Evolutionary conservation across 2,888 invertebrate species (phyloP).

Genomic region (Heliconius erato): DNA sequence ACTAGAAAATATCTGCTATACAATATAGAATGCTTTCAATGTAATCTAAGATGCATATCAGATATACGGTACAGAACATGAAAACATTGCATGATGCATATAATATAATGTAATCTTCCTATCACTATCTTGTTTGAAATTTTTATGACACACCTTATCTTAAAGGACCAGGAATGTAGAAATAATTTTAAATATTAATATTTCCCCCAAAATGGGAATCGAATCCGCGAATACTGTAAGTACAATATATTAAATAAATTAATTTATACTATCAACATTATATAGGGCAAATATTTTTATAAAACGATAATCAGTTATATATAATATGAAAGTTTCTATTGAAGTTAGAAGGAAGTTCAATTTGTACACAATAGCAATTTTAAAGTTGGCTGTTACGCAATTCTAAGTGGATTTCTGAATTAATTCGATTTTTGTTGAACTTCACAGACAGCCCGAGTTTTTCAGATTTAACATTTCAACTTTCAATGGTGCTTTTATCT

Average conservation of each 20-base stretch:
- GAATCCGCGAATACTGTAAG: neutral
- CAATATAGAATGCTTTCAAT: too few relatives aligned
- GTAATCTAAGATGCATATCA: too few relatives aligned
- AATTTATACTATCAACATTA: neutral
- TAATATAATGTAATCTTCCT: neutral
- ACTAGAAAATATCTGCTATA: too few relatives aligned
- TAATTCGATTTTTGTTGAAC: conserved; percentile 77
- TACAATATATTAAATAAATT: too few relatives aligned
- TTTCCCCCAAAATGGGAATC: neutral
- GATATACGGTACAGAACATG: too few relatives aligned
- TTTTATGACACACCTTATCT: neutral
- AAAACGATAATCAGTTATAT: conserved; percentile 58
- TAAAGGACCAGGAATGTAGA: neutral
- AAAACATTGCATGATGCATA: neutral
- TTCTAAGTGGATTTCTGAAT: conserved; percentile 76
- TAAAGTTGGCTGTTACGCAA: conserved; percentile 72
- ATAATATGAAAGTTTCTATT: conserved; percentile 64
- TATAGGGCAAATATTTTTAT: neutral
- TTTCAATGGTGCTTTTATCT: conserved; percentile 62
- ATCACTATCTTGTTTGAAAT: too few relatives aligned
- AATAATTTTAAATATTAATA: neutral
- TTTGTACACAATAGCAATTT: conserved; percentile 77
- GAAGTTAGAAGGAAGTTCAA: conserved; percentile 66
- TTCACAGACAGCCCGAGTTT: conserved; percentile 68
- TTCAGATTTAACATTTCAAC: conserved; percentile 65